Evolutionary conservation across 1,140 invertebrate species (phyloP), one percentile per base, ranked within the genome.

Genomic region (Diuraphis noxia): DNA sequence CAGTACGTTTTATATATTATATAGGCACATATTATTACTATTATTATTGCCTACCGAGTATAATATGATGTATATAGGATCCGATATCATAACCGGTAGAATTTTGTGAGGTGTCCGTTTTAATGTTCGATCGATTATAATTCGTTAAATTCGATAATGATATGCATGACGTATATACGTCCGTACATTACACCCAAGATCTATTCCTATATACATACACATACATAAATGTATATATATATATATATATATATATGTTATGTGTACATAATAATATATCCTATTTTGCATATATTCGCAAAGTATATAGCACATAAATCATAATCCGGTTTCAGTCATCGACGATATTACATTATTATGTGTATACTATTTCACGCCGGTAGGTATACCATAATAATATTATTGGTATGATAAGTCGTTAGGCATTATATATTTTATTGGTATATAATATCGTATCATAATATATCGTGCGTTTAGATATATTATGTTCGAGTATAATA

Each of bases 81-180:
- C 52, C 40, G 21, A 41, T 38, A 19, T 84, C 56, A 84, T 43
- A 84, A 84, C 40, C 40, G 41, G 41, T 46, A 46, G 84, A 85
- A 13, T 85, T 85, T 43, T 34, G 56, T 72, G 21, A 85, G 84
- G 84, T 49, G 84, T 85, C 41, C 84, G 84, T 85, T 85, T 49
- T 34, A 49, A 85, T 85, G 34, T 85, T 9, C 84, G 19, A 85
- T 85, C 84, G 84, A 46, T 85, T 85, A 46, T 46, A 85, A 85
- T 85, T 72, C 56, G 34, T 72, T 72, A 72, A 17, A 72, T 72
- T 72, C 30, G 56, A 72, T 63, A 13, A 30, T 72, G 17, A 13
- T 30, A 17, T 72, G 56, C 30, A 5, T 72, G 56, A 72, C 56
- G 56, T 72, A 72, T 1, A 7, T 52, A 52, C 25, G 9, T 10